Conservation (phyloP, 2,113 vertebrate genomes). For the Chaenogobius annularis region DNA sequence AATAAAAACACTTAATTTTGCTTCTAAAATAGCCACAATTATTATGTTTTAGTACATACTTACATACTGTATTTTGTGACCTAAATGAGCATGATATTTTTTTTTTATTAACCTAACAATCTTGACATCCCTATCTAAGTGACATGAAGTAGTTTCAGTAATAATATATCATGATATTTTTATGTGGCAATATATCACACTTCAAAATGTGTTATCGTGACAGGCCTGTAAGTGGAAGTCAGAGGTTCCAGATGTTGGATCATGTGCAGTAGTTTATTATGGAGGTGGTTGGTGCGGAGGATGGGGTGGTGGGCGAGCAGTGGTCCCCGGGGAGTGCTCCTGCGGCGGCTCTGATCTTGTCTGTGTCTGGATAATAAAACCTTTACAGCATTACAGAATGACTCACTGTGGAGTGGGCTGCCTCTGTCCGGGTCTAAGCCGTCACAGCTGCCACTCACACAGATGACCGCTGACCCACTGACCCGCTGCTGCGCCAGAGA, state of each 20-base stretch:
- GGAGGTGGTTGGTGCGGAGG: constrained; percentile 30
- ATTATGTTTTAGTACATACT: no score
- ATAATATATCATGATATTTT: no score
- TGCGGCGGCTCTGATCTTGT: constrained; percentile 62
- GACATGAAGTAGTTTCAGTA: no score
- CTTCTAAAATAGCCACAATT: no score
- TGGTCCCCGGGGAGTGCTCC: constrained; percentile 44
- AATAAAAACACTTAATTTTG: no score
- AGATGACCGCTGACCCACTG: constrained; percentile 43
- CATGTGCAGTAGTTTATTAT: constrained; percentile 53
- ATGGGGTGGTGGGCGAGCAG: constrained; percentile 20
- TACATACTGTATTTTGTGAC: no score
- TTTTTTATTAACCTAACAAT: no score
- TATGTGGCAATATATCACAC: no score
- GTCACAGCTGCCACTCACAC: constrained; percentile 32
- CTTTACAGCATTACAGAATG: constrained; percentile 52
- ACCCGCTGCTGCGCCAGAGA: constrained; percentile 33
- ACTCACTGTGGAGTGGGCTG: constrained; percentile 41
- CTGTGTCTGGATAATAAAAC: constrained; percentile 60
- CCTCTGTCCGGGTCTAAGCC: constrained; percentile 20
- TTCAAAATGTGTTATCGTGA: no score
- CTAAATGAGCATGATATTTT: no score
- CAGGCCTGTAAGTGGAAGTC: neutral
- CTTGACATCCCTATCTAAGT: no score
- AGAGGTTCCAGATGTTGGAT: constrained; percentile 47